Base-by-base conservation (phyloP, 2,797 vertebrate species). In the Myiothlypis coronata region DNA sequence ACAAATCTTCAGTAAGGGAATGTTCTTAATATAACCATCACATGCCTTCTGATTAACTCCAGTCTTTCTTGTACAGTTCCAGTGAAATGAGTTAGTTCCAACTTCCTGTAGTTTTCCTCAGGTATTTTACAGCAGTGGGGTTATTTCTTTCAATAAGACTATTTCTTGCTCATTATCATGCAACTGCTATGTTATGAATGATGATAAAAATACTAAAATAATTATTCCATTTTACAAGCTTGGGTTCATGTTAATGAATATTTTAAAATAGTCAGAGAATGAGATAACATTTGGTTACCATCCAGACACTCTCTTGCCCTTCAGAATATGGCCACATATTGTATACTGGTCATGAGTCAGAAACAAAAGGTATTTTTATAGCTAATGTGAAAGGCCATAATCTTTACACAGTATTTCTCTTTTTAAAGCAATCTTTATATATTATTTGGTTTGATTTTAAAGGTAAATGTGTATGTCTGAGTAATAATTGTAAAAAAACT, bases 241-340 rank as follows among this genome's bases (percentile, higher is more conserved):
- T 87, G 78, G 28, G 35, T 83, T 96, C 55, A 65, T 11, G 4
- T 26, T 88, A 96, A 92, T 91, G 74, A 86, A 91, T 94, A 91
- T 88, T 96, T 95, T 65, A 91, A 92, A 88, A 67, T 52, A 88
- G 61, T 83, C 57, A 91, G 61, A 83, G 72, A 75, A 71, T 96
- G 89, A 97, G 82, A 85, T 86, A 95, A 91, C 47, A 79, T 91
- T 97, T 94, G 76, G 28, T 93, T 84, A 55, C 56, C 30, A 52
- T 82, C 87, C 92, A 79, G 56, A 74, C 64, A 83, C 39, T 85
- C 57, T 74, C 65, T 49, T 77, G 46, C 78, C 67, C 59, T 91
- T 95, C 76, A 90, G 35, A 93, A 56, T 65, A 76, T 59, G 57
- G n/a, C 35, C 32, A 60, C 63, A 49, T 55, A 5, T 35, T 89